Base-by-base conservation (phyloP, 1,140 invertebrate genomes). In the Pachypsylla venusta region DNA sequence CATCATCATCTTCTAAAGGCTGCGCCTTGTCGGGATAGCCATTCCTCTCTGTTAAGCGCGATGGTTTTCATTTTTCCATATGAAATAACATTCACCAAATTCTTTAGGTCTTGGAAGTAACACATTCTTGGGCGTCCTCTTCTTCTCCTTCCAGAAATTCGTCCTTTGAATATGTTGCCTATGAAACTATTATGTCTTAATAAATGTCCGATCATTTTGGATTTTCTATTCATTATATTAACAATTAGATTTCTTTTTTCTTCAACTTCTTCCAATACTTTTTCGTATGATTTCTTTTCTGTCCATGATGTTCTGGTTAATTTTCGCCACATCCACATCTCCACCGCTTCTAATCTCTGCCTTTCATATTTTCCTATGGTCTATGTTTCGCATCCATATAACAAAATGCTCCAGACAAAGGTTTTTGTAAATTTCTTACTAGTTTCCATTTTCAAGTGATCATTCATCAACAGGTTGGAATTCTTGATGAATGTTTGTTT, bases 381-480 rank as follows among this genome's bases (percentile, higher is more conserved):
- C 56, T 28, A 57, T 19, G 30, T 22, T 35, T 57, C 56, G 25
- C 56, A 57, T 7, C 56, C 28, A 40, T 57, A 57, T 13, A 57
- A 20, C 19, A 40, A 40, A n/a, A 57, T 40, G 25, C 56, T 57
- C 30, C 56, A 39, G 22, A 57, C 39, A 28, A 30, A 57, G 4
- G 56, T 40, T 59, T 59, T 59, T 2, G 53, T 53, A 20, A 59
- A 59, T 28, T 28, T 59, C 42, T 59, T 59, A 4, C 42, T 59
- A 48, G 57, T 26, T 16, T 25, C 25, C 24, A 59, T 16, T 25
- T 28, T 20, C 16, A 59, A 19, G 25, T 59, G 30, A 48, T 59
- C 53, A 14, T 59, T 53, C 19, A 25, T 53, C 26, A 59, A 27
- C 5, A 59, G 30, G n/a, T 25, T 53, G 13, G 16, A 27, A 48